Percentiles rank a stretch among this genome's conserved stretches.
Evolutionary conservation across 2,113 vertebrate species (phyloP).

Genomic region (Bucco capensis): DNA sequence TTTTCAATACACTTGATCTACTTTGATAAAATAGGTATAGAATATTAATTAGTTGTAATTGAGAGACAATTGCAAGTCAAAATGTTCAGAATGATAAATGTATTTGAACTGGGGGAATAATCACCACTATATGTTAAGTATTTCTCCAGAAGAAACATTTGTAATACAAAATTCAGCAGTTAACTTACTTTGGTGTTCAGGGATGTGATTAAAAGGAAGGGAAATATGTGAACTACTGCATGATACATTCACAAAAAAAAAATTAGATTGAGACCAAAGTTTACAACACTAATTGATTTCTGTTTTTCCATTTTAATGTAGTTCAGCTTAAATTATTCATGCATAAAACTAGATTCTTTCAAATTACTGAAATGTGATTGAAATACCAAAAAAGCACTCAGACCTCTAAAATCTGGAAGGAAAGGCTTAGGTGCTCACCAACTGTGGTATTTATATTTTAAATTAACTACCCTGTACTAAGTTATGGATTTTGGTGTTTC

Average conservation of each 20-base stretch:
- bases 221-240: neutral
- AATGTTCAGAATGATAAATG: neutral
- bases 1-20: neutral
- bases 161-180: neutral
- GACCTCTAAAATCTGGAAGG: neutral
- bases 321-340: slow-evolving; percentile 7
- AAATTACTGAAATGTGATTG: slow-evolving; percentile 20
- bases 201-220: neutral
- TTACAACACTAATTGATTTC: slow-evolving; percentile 2
- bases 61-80: neutral
- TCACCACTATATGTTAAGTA: neutral
- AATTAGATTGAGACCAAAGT: neutral
- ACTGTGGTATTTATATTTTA: slow-evolving; percentile 17
- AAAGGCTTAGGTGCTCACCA: neutral
- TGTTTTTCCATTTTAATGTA: slow-evolving; percentile 1
- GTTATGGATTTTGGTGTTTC: slow-evolving; percentile 22
- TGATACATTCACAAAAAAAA: neutral
- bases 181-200: neutral
- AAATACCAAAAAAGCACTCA: neutral
- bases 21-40: neutral
- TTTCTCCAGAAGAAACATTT: neutral
- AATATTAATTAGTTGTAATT: neutral
- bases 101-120: neutral
- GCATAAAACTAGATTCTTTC: neutral
- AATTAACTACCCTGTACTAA: slow-evolving; percentile 15